Conservation (phyloP, 2,797 vertebrate genomes). For the Acrossocheilus fasciatus region DNA sequence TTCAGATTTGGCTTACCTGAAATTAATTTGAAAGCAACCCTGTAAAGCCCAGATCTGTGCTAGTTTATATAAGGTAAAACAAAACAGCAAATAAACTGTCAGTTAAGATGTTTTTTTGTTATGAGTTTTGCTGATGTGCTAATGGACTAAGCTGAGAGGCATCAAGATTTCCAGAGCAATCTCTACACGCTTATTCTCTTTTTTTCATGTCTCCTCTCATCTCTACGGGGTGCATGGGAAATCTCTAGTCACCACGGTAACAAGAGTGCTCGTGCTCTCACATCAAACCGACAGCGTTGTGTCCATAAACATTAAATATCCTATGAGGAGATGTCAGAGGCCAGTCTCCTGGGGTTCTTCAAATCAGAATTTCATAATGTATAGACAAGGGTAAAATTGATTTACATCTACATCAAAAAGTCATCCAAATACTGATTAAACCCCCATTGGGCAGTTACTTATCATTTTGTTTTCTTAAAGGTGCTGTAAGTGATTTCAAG, state of each 20-base stretch:
- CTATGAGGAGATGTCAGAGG: constrained; percentile 36
- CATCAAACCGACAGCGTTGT: constrained; percentile 20
- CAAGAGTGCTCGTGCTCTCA: constrained; percentile 39
- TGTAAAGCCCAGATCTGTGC: neutral
- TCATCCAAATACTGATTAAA: neutral
- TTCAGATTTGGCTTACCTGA: neutral
- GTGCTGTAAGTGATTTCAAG: neutral
- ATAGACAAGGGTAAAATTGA: neutral
- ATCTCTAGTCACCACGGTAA: constrained; percentile 60
- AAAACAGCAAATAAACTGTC: neutral
- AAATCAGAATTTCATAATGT: neutral
- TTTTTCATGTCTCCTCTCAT: constrained; percentile 12
- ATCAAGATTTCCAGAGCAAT: constrained; percentile 12
- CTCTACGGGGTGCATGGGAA: constrained; percentile 28
- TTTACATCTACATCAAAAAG: neutral
- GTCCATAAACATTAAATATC: constrained; percentile 35
- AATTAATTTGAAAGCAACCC: constrained; percentile 3
- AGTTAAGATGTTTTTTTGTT: neutral
- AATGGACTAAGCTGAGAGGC: neutral
- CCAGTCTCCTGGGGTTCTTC: neutral
- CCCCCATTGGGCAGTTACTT: neutral
- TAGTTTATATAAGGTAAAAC: neutral
- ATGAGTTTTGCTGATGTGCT: neutral
- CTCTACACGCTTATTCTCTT: neutral
- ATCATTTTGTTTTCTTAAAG: neutral